Evolutionary conservation across 2,888 invertebrate genomes (phyloP).

Genomic region (Drosophila limbata): DNA sequence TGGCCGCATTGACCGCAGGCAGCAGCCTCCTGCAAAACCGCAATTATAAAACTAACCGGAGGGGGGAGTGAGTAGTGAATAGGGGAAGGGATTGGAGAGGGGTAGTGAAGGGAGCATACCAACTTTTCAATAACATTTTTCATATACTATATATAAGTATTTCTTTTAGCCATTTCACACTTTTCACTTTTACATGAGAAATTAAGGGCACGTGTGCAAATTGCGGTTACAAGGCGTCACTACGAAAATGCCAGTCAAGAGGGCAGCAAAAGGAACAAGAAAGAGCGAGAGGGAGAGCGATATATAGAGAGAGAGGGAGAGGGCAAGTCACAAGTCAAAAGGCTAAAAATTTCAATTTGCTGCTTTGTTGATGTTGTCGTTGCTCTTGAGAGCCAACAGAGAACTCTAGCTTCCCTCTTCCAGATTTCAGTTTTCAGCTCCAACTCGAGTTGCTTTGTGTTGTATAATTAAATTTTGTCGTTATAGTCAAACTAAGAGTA

Average conservation of each 20-base stretch:
- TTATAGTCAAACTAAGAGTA: conserved; percentile 61
- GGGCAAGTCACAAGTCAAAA: conserved; percentile 46
- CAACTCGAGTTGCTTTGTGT: conserved; percentile 62
- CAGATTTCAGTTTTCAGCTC: not conserved
- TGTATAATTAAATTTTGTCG: conserved; percentile 79
- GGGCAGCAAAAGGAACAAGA: not conserved
- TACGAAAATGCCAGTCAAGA: conserved; percentile 6
- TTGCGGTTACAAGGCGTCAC: conserved; percentile 61
- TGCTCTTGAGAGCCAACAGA: conserved; percentile 23
- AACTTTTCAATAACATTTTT: conserved; percentile 58
- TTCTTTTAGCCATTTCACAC: conserved; percentile 47
- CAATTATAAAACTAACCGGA: conserved; percentile 71
- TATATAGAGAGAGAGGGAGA: not conserved
- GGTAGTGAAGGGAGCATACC: conserved; percentile 8
- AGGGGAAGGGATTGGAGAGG: conserved; percentile 1
- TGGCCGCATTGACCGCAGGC: conserved; percentile 73
- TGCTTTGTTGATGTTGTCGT: conserved; percentile 56
- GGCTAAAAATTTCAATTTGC: conserved; percentile 53
- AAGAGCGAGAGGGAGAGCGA: not conserved
- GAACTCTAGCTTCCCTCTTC: not conserved
- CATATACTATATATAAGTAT: conserved; percentile 14
- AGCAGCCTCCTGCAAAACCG: conserved; percentile 69
- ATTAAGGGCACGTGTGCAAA: conserved; percentile 69
- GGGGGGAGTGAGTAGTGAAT: not conserved
- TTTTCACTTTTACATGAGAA: conserved; percentile 47